phyloP scores from a whole-genome alignment of 2,797 vertebrate genomes.

The Microchirus variegatus region DNA sequence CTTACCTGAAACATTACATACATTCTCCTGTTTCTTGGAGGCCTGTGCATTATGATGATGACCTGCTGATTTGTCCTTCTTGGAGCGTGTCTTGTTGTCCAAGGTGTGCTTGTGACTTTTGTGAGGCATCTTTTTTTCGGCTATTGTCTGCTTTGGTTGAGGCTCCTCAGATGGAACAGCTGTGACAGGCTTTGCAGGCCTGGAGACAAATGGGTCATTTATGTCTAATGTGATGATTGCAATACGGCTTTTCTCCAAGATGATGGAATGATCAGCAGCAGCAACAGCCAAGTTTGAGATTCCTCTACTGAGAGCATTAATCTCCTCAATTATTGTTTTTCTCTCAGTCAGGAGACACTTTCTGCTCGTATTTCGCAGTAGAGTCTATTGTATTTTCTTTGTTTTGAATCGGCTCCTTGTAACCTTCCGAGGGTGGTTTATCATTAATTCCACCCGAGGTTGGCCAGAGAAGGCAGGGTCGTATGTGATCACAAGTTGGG shows the following conservation, averaged over 20 bases:
- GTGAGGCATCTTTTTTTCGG: slow-evolving; percentile 74
- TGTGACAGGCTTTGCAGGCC: slow-evolving; percentile 23
- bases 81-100: slow-evolving; percentile 67
- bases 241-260: slow-evolving; percentile 62
- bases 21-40: slow-evolving; percentile 66
- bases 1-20: slow-evolving; percentile 34
- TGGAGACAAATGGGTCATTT: slow-evolving; percentile 57
- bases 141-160: slow-evolving; percentile 21
- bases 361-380: slow-evolving; percentile 21
- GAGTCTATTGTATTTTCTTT: slow-evolving; percentile 26
- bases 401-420: slow-evolving; percentile 32
- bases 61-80: slow-evolving; percentile 67
- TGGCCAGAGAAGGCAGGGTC: slow-evolving; percentile 22
- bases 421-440: slow-evolving; percentile 23
- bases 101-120: slow-evolving; percentile 66
- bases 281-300: slow-evolving; percentile 51
- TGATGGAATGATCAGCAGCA: slow-evolving; percentile 52
- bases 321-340: slow-evolving; percentile 38
- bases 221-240: slow-evolving; percentile 75
- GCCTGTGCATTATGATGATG: slow-evolving; percentile 54
- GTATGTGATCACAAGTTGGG: slow-evolving; percentile 34
- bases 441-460: slow-evolving; percentile 40
- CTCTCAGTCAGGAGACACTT: slow-evolving; percentile 15
- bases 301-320: slow-evolving; percentile 53
- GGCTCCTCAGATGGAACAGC: slow-evolving; percentile 6